Base-by-base conservation (phyloP, 2,888 invertebrate species). In the Pandemis heparana region DNA sequence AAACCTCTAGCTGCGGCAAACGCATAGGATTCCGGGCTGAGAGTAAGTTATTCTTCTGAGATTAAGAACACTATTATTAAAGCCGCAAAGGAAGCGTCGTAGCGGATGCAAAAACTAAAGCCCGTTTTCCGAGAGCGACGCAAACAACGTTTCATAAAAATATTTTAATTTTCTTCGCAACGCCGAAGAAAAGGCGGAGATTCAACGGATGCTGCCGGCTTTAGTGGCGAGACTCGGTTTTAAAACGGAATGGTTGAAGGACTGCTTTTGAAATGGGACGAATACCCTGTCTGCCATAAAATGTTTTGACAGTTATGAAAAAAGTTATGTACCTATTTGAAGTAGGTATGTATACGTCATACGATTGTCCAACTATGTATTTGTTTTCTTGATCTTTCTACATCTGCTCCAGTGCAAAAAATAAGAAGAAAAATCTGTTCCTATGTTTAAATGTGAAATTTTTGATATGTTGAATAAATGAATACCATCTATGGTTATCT, bases 121-220 rank as follows among this genome's bases (percentile, higher is more conserved):
- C 59, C 48, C 63, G 39, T 60, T 73, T 73, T 51, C 74, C 51
- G 60, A 64, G 65, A 61, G 51, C 69, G 74, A 65, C 48, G 65
- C 63, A 65, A 74, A 74, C 64, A 70, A 48, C 51, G 69, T 60
- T 74, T 69, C 46, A 74, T 70, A 70, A 70, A 70, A 74, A 74
- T 70, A 74, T 74, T 74, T 70, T 74, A 74, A 74, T 74, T 70
- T 74, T 70, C 69, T 64, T 61, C 60, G 64, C 74, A 70, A 51
- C 51, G 51, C 53, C 48, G 43, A 60, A 69, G 74, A 74, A 74
- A 73, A 43, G 72, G 64, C 69, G 48, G 23, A 68, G 68, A 74
- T 69, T 61, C 64, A 51, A 65, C 74, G 74, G 69, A 74, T 74
- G 69, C 64, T 23, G 60, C 32, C 51, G 59, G 64, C 64, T 43